phyloP scores from a whole-genome alignment of 2,113 vertebrate species.

The Probosciger aterrimus region DNA sequence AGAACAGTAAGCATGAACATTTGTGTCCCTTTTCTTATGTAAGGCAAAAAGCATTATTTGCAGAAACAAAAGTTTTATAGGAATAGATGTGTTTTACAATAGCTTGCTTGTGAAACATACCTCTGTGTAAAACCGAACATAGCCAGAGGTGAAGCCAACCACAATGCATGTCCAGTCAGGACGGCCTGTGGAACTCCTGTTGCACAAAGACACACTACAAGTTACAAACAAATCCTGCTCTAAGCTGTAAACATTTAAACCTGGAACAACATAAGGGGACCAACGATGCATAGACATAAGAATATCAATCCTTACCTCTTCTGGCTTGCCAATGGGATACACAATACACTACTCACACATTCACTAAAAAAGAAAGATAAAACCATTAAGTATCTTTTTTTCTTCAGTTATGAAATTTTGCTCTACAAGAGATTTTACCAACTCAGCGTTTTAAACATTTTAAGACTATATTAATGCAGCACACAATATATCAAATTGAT shows the following conservation, averaged over 20 bases:
- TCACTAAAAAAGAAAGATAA: slow-evolving; percentile 78
- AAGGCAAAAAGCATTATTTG: not conserved
- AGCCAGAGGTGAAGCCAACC: slow-evolving; percentile 93
- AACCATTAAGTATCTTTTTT: not conserved
- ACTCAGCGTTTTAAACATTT: not conserved
- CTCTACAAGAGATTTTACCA: not conserved
- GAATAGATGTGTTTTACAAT: not conserved
- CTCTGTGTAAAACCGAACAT: slow-evolving; percentile 97
- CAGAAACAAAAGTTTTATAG: not conserved
- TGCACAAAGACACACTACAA: not conserved
- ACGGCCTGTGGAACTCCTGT: slow-evolving; percentile 93
- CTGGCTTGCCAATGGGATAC: slow-evolving; percentile 94
- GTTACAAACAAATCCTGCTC: not conserved
- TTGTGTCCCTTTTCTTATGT: not conserved
- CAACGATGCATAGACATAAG: not conserved
- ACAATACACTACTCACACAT: slow-evolving; percentile 87
- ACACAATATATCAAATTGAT: not conserved
- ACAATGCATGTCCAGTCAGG: slow-evolving; percentile 99
- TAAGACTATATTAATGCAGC: not conserved
- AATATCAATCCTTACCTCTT: slow-evolving; percentile 84
- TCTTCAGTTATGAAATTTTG: not conserved
- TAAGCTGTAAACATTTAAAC: not conserved
- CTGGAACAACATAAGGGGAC: not conserved
- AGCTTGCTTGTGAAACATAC: slow-evolving; percentile 57
- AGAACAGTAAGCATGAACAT: not conserved